These are phyloP conservation scores for Capreolus pygargus DNA, from an alignment of 2,113 vertebrate species.

Conservation along the genomic window DNA sequence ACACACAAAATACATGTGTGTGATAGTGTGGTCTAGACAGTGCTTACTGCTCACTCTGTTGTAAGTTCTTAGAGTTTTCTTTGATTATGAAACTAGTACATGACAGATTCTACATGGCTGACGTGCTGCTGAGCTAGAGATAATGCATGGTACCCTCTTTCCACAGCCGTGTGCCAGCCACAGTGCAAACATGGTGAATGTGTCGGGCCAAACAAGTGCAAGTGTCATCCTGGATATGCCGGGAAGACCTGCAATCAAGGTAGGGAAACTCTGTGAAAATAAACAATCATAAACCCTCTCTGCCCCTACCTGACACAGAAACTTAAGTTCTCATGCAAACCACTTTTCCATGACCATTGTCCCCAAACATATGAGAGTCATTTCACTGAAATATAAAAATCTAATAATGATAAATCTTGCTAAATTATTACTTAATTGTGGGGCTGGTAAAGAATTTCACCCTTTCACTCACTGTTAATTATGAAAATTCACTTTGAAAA, in stretches of 20 bases:
- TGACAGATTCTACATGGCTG: background rate
- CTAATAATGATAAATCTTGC: background rate
- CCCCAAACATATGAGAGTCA: background rate
- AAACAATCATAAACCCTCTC: background rate
- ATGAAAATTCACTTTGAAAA: background rate
- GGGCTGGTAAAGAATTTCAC: background rate
- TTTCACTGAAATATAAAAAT: background rate
- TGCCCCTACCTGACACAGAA: background rate
- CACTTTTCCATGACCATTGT: background rate
- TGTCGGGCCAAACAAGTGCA: constrained; percentile 96
- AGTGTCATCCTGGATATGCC: constrained; percentile 92
- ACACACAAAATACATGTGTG: background rate
- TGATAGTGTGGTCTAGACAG: background rate
- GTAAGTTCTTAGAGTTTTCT: background rate
- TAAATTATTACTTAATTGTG: background rate
- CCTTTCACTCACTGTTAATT: background rate
- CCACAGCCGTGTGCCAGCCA: constrained; percentile 93
- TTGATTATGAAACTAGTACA: background rate
- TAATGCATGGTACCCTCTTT: constrained; percentile 39
- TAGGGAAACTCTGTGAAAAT: constrained; percentile 74
- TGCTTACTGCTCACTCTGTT: background rate
- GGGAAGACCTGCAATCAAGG: constrained; percentile 99
- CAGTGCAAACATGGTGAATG: constrained; percentile 97
- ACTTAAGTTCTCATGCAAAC: background rate
- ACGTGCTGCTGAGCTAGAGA: background rate